phyloP scores from a whole-genome alignment of 2,797 vertebrate species.

The Cossypha polioptera region DNA sequence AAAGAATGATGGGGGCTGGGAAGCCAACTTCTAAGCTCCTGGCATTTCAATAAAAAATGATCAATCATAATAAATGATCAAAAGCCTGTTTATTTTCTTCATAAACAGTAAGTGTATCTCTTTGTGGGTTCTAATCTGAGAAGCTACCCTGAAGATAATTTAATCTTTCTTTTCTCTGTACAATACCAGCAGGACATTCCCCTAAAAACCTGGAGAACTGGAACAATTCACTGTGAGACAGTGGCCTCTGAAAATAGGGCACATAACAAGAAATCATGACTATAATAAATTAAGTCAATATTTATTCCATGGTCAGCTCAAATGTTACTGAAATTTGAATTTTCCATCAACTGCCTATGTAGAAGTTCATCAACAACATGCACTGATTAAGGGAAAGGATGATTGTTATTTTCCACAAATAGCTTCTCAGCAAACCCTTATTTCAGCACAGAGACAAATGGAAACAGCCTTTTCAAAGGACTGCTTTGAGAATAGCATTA shows the following conservation, averaged over 20 bases:
- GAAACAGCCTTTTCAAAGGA: not conserved
- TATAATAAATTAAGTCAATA: not conserved
- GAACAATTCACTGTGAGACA: not conserved
- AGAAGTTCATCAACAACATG: not conserved
- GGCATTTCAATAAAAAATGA: slow-evolving; percentile 33
- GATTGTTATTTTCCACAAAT: not conserved
- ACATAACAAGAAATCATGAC: not conserved
- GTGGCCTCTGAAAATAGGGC: not conserved
- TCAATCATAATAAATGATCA: slow-evolving; percentile 35
- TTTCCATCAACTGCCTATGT: not conserved
- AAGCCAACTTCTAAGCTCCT: slow-evolving; percentile 44
- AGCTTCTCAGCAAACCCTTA: not conserved
- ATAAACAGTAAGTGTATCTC: slow-evolving; percentile 26
- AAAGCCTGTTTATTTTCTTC: slow-evolving; percentile 53
- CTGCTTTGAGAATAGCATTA: not conserved
- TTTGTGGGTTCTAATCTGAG: not conserved
- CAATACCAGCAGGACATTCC: not conserved
- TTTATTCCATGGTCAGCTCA: not conserved
- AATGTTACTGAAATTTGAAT: not conserved
- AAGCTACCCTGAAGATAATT: slow-evolving; percentile 16
- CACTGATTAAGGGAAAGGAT: not conserved
- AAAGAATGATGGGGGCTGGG: slow-evolving; percentile 25
- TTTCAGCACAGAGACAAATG: not conserved
- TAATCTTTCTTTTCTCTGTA: not conserved
- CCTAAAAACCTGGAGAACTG: not conserved